Base-by-base conservation (phyloP, 2,113 vertebrate species). In the Ameiurus melas region DNA sequence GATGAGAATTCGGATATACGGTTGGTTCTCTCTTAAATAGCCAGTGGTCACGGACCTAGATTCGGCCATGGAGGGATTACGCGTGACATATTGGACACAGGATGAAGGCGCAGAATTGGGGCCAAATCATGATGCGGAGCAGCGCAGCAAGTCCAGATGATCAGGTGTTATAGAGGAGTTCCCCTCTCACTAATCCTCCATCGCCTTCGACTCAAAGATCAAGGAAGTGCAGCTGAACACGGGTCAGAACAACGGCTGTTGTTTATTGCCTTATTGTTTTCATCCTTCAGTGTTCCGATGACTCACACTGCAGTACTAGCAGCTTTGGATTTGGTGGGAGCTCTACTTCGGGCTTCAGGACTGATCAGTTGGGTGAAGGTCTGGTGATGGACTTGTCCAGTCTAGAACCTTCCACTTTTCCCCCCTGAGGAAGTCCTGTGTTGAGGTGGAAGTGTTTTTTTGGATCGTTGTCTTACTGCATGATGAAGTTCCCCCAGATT, bases 141-240 rank as follows among this genome's bases (percentile, higher is more conserved):
- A 12, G 19, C 43, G n/a, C 19, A 73, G 36, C 22, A 73, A 70
- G 6, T 70, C 30, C 68, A 7, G 68, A 70, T 70, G 66, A 30
- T 36, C 80, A 58, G 53, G 30, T 82, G 55, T n/a, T 60, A 0
- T 17, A 16, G n/a, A 19, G n/a, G 7, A 8, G 33, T 12, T 17
- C 43, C 53, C 5, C 27, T 51, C 53, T 66, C 20, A 33, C 19
- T 20, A 51, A 80, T 33, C n/a, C 57, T 27, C 39, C 30, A 5
- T 86, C 27, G 66, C 27, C 73, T 64, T 86, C 19, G 57, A 3
- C 36, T 30, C 75, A 5, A 47, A 27, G 14, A 75, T 62, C 39
- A 25, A 53, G 43, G 57, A 80, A 62, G 75, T 64, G 30, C 85
- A 68, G 58, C 77, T 87, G 77, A 43, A 53, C 27, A 53, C 17